Percentiles rank a stretch among this genome's conserved stretches.
Evolutionary conservation across 2,113 vertebrate species (phyloP).

Genomic region (Hymenochirus boettgeri): DNA sequence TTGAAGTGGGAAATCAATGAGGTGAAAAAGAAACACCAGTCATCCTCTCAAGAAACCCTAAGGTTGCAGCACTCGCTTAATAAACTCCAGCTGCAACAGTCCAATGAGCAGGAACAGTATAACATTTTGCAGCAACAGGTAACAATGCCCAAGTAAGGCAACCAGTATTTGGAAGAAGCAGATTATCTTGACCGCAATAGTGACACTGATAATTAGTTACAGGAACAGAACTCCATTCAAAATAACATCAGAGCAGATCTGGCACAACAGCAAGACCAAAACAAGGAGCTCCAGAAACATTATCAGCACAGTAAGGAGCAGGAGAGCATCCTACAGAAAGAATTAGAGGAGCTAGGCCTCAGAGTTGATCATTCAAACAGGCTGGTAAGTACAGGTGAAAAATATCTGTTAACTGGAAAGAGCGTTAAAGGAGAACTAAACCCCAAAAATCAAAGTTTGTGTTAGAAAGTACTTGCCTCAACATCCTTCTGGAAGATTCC

Average conservation of each 20-base stretch:
- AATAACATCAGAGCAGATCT: conserved; percentile 48
- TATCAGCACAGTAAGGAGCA: conserved; percentile 43
- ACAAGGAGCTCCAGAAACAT: conserved; percentile 48
- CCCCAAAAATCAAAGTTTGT: too few species aligned
- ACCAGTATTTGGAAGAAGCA: background rate
- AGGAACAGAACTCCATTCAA: conserved; percentile 39
- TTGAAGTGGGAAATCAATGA: conserved; percentile 49
- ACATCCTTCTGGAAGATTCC: too few species aligned
- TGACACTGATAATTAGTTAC: conserved; percentile 40
- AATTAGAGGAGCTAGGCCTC: conserved; percentile 43
- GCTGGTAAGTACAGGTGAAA: conserved; percentile 42
- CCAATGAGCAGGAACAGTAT: conserved; percentile 42
- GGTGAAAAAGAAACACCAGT: conserved; percentile 47
- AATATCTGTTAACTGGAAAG: background rate
- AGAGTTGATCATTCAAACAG: conserved; percentile 44
- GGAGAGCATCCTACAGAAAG: conserved; percentile 42
- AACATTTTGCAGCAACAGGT: conserved; percentile 58
- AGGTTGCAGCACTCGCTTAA: conserved; percentile 47
- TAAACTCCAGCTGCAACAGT: conserved; percentile 47
- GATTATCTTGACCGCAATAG: background rate
- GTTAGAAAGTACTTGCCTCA: too few species aligned
- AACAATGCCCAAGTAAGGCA: background rate
- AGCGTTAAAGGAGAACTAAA: too few species aligned
- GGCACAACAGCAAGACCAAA: conserved; percentile 35
- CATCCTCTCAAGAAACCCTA: conserved; percentile 45